These are phyloP conservation scores for Chunga burmeisteri DNA, from an alignment of 2,113 vertebrate genomes.

Conservation along the genomic window DNA sequence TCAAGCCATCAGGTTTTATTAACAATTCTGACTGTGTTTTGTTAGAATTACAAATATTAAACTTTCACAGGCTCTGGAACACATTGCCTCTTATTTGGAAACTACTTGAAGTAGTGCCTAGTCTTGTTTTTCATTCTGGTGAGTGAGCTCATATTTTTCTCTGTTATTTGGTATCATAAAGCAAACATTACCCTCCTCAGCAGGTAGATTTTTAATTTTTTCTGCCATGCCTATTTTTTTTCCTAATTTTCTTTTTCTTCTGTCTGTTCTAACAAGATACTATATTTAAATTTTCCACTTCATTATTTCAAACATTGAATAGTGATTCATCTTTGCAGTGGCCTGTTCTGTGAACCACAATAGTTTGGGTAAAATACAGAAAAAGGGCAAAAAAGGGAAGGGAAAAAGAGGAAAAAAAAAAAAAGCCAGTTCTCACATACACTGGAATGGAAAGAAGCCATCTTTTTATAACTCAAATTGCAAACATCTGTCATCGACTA, in stretches of 20 bases:
- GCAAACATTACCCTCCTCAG: conserved; percentile 16
- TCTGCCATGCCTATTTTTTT: not conserved
- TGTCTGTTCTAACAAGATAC: conserved; percentile 22
- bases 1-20: conserved; percentile 24
- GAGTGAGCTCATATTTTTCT: conserved; percentile 13
- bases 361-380: conserved; percentile 41
- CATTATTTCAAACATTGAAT: conserved; percentile 35
- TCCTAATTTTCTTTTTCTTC: conserved; percentile 13
- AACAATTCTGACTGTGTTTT: conserved; percentile 28
- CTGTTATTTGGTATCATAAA: conserved; percentile 41
- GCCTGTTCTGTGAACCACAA: conserved; percentile 35
- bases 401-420: not conserved
- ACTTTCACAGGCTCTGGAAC: conserved; percentile 5
- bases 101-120: conserved; percentile 8
- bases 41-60: conserved; percentile 56
- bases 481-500: conserved; percentile 15
- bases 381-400: not conserved
- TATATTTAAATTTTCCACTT: conserved; percentile 63
- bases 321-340: conserved; percentile 57
- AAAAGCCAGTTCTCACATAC: not conserved
- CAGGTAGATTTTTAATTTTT: conserved; percentile 43
- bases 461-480: conserved; percentile 41
- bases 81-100: not conserved
- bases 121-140: conserved; percentile 32
- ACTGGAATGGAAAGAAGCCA: conserved; percentile 32